Base-by-base conservation (phyloP, 1,140 invertebrate genomes). In the Pseudoatta argentina region DNA sequence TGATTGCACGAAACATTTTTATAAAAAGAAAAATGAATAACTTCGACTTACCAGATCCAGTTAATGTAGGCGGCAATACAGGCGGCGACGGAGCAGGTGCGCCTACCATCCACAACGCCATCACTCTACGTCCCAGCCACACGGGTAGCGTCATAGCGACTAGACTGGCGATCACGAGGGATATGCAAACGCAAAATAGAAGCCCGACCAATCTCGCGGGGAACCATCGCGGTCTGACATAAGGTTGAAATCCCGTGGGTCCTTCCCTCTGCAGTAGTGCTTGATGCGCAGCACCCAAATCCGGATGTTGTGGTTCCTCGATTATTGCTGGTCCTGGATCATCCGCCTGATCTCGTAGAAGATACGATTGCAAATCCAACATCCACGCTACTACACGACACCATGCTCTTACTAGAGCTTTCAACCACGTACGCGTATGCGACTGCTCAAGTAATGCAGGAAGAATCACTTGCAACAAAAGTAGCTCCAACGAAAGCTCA, bases 361-460 rank as follows among this genome's bases (percentile, higher is more conserved):
- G 94, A 93, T 99, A 99, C 0, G 98, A 99, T 67, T 98, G 96
- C 0, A 99, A 96, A 69, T 98, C 98, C 1, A 99, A 94, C 18
- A 98, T 89, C 96, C 98, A 98, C 0, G 98, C 97, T 0, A 99
- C 98, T 3, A 96, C 96, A 7, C 96, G 95, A 93, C 99, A 99
- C 99, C 99, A 99, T 53, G 97, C 96, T 6, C 97, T 96, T 0
- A 99, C 96, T 1, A 98, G 93, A 14, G 97, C 96, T 94, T 99
- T 99, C 18, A 99, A 94, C 98, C 99, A 99, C 0, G 97, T 97
- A 10, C 99, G 96, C 0, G 98, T 99, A 92, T 99, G 98, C 0
- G 98, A 98, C 94, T 99, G 99, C 93, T 99, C 99, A 57, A 99
- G 95, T 64, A 99, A 95, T 0, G 99, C 98, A 7, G 99, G 99